Evolutionary conservation across 2,888 invertebrate species (phyloP).

Genomic region (Pristionchus fissidentatus): DNA sequence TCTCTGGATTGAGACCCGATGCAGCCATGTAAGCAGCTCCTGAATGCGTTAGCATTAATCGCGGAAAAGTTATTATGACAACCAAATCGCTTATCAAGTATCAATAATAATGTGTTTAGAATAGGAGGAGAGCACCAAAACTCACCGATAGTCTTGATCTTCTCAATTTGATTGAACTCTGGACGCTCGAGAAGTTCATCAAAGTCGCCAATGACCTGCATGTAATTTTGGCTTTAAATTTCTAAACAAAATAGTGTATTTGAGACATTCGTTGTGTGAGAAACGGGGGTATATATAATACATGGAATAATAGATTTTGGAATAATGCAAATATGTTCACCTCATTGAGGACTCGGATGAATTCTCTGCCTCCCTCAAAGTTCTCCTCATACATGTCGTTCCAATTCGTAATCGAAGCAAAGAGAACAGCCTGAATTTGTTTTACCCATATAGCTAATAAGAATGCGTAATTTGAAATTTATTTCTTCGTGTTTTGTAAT

Average conservation of each 20-base stretch:
- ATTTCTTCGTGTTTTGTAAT: not conserved
- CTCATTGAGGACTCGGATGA: slow-evolving; percentile 93
- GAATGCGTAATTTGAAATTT: too few species aligned
- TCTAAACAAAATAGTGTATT: not conserved
- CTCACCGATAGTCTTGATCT: slow-evolving; percentile 92
- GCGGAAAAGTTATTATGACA: not conserved
- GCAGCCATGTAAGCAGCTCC: slow-evolving; percentile 95
- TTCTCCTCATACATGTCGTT: slow-evolving; percentile 98
- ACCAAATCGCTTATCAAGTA: not conserved
- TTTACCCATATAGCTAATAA: too few species aligned
- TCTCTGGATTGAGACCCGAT: slow-evolving; percentile 89
- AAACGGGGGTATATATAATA: not conserved
- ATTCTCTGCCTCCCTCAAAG: slow-evolving; percentile 92
- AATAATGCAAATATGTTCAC: slow-evolving; percentile 45
- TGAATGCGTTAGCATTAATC: not conserved
- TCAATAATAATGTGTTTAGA: not conserved
- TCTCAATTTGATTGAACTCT: slow-evolving; percentile 84
- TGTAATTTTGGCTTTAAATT: not conserved
- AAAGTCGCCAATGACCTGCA: slow-evolving; percentile 88
- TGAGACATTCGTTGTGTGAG: not conserved
- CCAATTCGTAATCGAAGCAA: slow-evolving; percentile 96
- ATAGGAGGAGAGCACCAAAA: too few species aligned
- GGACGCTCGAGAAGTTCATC: slow-evolving; percentile 89
- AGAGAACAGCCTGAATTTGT: slow-evolving; percentile 87
- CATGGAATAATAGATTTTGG: not conserved